Base-by-base conservation (phyloP, 1,140 invertebrate genomes). In the Leptonema lineaticorne region DNA sequence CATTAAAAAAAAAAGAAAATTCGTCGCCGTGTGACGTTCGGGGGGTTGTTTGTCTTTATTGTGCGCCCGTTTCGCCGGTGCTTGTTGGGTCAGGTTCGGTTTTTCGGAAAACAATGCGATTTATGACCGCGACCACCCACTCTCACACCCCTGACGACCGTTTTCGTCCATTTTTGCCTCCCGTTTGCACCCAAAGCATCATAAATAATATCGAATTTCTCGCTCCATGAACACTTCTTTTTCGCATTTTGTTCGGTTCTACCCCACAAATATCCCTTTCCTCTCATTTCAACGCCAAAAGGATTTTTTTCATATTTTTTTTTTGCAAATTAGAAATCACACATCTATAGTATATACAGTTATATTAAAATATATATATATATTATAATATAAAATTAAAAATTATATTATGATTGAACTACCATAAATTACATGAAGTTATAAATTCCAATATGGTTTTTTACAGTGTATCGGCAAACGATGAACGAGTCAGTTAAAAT, bases 131-230 rank as follows among this genome's bases (percentile, higher is more conserved):
- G 24, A 16, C 56, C 28, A n/a, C n/a, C n/a, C n/a, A n/a, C n/a
- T n/a, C n/a, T n/a, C n/a, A 18, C 59, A 33, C 45, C 45, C 46
- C 26, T 11, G 8, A 45, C 33, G 24, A 5, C 18, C 24, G 24
- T n/a, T 26, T 22, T 24, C 18, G 7, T 14, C 59, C 59, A 46
- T 11, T 1, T 24, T n/a, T n/a, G n/a, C n/a, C n/a, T n/a, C n/a
- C n/a, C n/a, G n/a, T n/a, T n/a, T n/a, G n/a, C n/a, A n/a, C 16
- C 33, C 59, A 24, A 45, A 62, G 8, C 48, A 26, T 27, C 45
- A 64, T 64, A 64, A 64, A 64, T 64, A 64, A 64, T 64, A 64
- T 64, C 62, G 41, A 50, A 37, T 48, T 64, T 64, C 62, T 30
- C 50, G 50, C 50, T 14, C 20, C 24, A 11, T 11, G 20, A 26